Base-by-base conservation (phyloP, 2,797 vertebrate genomes). In the Huso huso region DNA sequence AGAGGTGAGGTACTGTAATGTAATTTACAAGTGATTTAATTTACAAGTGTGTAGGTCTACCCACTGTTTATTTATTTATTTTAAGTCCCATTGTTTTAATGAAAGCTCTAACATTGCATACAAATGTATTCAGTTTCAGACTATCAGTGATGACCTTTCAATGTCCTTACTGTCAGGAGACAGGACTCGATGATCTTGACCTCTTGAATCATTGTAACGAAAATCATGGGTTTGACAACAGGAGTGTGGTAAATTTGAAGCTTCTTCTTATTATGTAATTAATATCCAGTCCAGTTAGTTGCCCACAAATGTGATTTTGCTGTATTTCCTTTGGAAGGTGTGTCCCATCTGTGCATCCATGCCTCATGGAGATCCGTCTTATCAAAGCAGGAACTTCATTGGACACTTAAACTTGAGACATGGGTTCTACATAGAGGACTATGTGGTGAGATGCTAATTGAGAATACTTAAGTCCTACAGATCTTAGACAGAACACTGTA, bases 371-470 rank as follows among this genome's bases (percentile, higher is more conserved):
- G 69, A 81, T 64, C 70, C 74, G 6, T 65, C 64, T 48, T 77
- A 81, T 68, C n/a, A 50, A 51, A 83, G 78, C 73, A 73, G 68
- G 10, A 7, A 81, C 70, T 79, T 83, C 48, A 72, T 83, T 6
- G 71, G 55, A 6, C 80, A 82, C 53, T 66, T 83, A 13, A 76
- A 75, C 60, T 55, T 74, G 8, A 73, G 81, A 18, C 81, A 83
- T 74, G 64, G 68, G 18, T 80, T 74, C 63, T 74, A 76, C 62
- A 71, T 64, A 4, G 48, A 64, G 2, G 61, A 78, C 37, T 73
- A 78, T 48, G 76, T 66, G 69, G 77, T 78, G 63, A 74, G 67
- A 62, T 58, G 12, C 15, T 58, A 58, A 6, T 7, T n/a, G 68
- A 63, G n/a, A 1, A n/a, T 10, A 7, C 18, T 48, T 59, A 37